Base-by-base conservation (phyloP, 2,888 invertebrate genomes). In the Archaeoteleia sp. region DNA sequence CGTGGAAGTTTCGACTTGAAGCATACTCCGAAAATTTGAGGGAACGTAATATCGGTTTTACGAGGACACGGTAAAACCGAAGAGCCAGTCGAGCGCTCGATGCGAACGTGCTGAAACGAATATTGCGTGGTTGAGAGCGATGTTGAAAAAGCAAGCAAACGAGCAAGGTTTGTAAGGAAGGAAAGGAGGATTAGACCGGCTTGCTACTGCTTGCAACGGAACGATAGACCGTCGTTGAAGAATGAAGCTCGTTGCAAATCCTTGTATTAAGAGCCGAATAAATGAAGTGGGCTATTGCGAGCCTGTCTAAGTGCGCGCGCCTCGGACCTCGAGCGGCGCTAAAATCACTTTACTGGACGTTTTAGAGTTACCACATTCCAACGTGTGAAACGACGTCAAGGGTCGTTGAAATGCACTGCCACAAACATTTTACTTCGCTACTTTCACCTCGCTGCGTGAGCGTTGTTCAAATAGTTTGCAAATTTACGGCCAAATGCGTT, bases 1-100 rank as follows among this genome's bases (percentile, higher is more conserved):
- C 53, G 58, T 25, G 35, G 39, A 51, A 67, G 62, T 57, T 62
- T 58, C 53, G 51, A 51, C 57, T 61, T 57, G 61, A 60, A 49
- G 43, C 63, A 25, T 34, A 42, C 61, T 61, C 70, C 73, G 71
- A 74, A 79, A 77, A 74, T 79, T 79, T 76, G 72, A 75, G 20
- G 67, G 60, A 60, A 34, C 49, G 78, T 78, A 77, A 77, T 81
- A 80, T 80, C 74, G 77, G 76, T 79, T 81, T 82, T 80, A 82
- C 74, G 78, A 75, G 67, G 58, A 72, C 61, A 43, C 76, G 76
- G 77, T 80, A 77, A 80, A 81, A 80, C 75, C 74, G 75, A 74
- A 78, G 79, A 77, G 74, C 72, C 20, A 71, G 73, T 76, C 75
- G 75, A 79, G 74, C 74, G 67, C 75, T 76, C 76, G 76, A 69